Evolutionary conservation across 2,797 vertebrate species (phyloP), one percentile per base, ranked within the genome.

Genomic region (Sebastes kiyomatsui): DNA sequence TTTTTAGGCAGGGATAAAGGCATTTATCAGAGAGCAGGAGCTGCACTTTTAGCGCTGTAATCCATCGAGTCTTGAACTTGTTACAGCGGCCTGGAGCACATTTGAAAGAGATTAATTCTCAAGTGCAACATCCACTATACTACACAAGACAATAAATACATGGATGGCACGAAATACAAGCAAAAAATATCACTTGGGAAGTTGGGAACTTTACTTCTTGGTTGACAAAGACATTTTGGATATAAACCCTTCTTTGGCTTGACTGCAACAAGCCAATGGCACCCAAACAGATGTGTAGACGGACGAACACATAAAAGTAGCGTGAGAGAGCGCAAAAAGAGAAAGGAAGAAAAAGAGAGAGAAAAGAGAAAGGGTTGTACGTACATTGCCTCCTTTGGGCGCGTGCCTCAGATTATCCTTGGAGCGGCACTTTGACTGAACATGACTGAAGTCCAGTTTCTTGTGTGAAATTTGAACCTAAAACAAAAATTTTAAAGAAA

Each of bases 361-460:
- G 14, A n/a, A 20, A 73, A 81, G 73, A 80, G 73, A 75, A 81
- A 83, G n/a, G n/a, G 61, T 42, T 18, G 74, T 92, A 94, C 92
- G 87, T 94, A 94, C 94, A 87, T 93, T 89, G 89, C 94, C 93
- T 93, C 93, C 94, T 90, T 86, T 91, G 79, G 94, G 67, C 75
- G 91, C 0, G 90, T 95, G 93, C 90, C 82, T 94, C 89, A 95
- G 89, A 91, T 95, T 95, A 84, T 92, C 93, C 91, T 75, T 95
- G 92, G 93, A 94, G 92, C 92, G 87, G 59, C 93, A 94, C 88
- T 95, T 95, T 92, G 94, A 87, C 71, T 94, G 89, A 91, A 95
- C 91, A 87, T 91, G 93, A 92, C 90, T 85, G 93, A 94, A 94
- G 90, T 94, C 94, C 93, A 93, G 84, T 90, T 93, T 94, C 93